Evolutionary conservation across 2,888 invertebrate species (phyloP).

Genomic region (Epirrhoe alternata): DNA sequence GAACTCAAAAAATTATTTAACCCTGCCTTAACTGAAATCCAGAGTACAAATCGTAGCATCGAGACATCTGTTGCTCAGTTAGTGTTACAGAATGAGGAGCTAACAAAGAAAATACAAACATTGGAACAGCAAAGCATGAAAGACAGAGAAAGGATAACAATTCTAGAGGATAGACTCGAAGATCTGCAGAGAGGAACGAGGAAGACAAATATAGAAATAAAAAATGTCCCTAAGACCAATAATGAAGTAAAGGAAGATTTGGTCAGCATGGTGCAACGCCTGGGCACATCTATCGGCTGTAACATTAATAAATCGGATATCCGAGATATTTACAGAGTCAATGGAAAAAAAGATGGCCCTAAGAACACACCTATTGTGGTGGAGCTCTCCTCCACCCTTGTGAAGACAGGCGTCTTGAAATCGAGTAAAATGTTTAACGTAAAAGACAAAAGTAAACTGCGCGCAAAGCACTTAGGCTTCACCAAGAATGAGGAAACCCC

Average conservation of each 20-base stretch:
- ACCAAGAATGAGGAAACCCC: not conserved
- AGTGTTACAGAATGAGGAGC: no score
- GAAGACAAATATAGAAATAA: constrained; percentile 8
- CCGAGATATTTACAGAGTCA: constrained; percentile 3
- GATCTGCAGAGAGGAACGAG: not conserved
- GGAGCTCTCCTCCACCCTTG: not conserved
- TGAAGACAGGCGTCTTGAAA: constrained; percentile 8
- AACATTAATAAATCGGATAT: not conserved
- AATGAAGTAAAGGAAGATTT: not conserved
- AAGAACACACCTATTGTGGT: constrained; percentile 2
- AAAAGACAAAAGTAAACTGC: constrained; percentile 2
- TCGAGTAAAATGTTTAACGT: not conserved
- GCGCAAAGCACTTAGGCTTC: constrained; percentile 10
- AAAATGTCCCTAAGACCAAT: constrained; percentile 8
- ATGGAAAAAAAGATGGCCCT: not conserved
- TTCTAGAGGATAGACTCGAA: not conserved
- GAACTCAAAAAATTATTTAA: no score
- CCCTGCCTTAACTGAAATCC: no score
- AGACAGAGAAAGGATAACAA: constrained; percentile 1
- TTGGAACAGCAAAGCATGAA: not conserved
- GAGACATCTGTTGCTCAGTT: no score
- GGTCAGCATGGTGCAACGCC: not conserved
- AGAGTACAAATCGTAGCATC: no score
- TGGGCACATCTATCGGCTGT: not conserved
- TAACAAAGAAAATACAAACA: constrained; percentile 1